phyloP scores from a whole-genome alignment of 2,797 vertebrate species.

The Antrozous pallidus region DNA sequence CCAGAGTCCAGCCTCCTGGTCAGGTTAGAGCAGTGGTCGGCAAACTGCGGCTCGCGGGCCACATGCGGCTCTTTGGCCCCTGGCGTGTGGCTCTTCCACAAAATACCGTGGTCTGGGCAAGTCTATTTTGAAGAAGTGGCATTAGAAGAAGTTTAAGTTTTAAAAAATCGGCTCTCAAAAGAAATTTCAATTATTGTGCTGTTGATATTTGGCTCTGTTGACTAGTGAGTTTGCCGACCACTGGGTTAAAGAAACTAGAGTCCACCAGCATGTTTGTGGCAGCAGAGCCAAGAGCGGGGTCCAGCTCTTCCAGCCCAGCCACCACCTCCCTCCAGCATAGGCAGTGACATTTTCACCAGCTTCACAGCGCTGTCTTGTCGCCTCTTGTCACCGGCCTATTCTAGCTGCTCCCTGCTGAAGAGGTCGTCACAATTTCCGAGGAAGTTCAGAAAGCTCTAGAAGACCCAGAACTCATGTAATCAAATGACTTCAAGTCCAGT shows the following conservation, averaged over 20 bases:
- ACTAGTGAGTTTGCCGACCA: too few relatives aligned
- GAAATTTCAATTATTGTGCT: too few relatives aligned
- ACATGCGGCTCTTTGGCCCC: too few relatives aligned
- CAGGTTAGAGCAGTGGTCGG: too few relatives aligned
- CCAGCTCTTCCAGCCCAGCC: neutral
- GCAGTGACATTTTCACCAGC: neutral
- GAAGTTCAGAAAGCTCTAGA: neutral
- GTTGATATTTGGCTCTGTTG: too few relatives aligned
- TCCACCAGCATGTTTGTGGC: neutral
- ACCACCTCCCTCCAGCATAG: neutral
- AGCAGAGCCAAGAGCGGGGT: neutral
- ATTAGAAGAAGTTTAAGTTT: too few relatives aligned
- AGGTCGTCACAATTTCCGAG: neutral
- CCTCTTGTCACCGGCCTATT: neutral
- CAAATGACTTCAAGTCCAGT: neutral
- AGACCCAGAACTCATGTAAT: neutral
- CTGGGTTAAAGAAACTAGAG: neutral
- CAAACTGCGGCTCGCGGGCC: too few relatives aligned
- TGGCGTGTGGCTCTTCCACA: too few relatives aligned
- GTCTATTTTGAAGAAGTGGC: too few relatives aligned
- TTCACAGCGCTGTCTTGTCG: neutral
- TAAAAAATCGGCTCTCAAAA: too few relatives aligned
- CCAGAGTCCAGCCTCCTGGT: neutral
- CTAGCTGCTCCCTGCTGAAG: neutral
- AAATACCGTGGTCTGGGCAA: too few relatives aligned